Evolutionary conservation across 2,888 invertebrate genomes (phyloP).

Genomic region (Apotomis turbidana): DNA sequence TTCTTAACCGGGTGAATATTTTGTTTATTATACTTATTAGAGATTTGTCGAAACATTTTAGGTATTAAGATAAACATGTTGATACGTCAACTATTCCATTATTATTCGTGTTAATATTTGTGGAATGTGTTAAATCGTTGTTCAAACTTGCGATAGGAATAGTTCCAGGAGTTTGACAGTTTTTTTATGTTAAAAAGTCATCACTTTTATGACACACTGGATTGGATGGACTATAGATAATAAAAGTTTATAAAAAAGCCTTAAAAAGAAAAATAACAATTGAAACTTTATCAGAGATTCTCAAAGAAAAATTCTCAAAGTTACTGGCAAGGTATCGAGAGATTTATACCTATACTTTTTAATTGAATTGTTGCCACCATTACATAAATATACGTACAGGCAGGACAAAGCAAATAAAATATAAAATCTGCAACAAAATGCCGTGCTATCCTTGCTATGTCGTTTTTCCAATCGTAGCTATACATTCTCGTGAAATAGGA

Average conservation of each 20-base stretch:
- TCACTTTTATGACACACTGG: background rate
- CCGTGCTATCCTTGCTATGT: background rate
- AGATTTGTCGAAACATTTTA: constrained; percentile 80
- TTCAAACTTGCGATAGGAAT: constrained; percentile 62
- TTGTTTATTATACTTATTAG: constrained; percentile 82
- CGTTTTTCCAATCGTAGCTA: constrained; percentile 12
- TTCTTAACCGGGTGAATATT: constrained; percentile 81
- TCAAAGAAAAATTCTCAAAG: too few relatives aligned
- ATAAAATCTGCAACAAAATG: constrained; percentile 2
- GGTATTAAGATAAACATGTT: constrained; percentile 72
- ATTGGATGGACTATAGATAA: background rate
- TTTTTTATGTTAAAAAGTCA: constrained; percentile 10
- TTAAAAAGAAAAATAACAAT: too few relatives aligned
- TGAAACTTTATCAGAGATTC: too few relatives aligned
- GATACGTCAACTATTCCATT: constrained; percentile 40
- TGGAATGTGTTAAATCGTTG: constrained; percentile 59
- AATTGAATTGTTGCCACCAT: too few relatives aligned
- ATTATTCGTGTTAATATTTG: constrained; percentile 59
- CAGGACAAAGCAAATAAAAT: background rate
- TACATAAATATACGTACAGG: too few relatives aligned
- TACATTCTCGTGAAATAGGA: constrained; percentile 33
- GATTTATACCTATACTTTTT: too few relatives aligned
- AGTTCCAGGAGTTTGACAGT: constrained; percentile 47
- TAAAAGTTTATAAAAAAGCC: too few relatives aligned
- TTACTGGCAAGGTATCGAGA: too few relatives aligned